Conservation (phyloP, 2,797 vertebrate species). For the Enoplosus armatus region DNA sequence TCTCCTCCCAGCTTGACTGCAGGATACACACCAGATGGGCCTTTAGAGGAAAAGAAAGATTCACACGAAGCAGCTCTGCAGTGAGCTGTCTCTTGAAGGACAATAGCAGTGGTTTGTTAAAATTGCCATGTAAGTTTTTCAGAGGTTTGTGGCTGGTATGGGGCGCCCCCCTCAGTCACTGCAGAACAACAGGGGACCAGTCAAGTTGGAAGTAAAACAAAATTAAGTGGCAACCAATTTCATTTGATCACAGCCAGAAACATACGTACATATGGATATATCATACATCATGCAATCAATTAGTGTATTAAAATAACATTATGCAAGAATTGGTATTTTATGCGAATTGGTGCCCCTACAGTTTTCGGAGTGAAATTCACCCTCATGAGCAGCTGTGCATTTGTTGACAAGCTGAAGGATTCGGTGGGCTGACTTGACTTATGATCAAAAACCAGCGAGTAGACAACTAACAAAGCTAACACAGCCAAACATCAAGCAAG, state of each 20-base stretch:
- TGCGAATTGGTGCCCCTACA: too few relatives aligned
- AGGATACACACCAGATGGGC: slow-evolving; percentile 77
- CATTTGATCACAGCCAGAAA: not conserved
- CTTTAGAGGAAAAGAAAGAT: slow-evolving; percentile 56
- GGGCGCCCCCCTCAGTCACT: not conserved
- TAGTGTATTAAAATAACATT: too few relatives aligned
- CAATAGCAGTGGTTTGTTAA: slow-evolving; percentile 18
- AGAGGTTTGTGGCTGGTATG: not conserved
- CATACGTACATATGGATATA: too few relatives aligned
- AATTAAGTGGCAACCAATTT: not conserved
- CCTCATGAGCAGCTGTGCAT: too few relatives aligned
- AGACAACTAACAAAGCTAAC: too few relatives aligned
- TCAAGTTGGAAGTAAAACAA: not conserved
- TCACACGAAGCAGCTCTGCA: slow-evolving; percentile 39
- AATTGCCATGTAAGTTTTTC: not conserved
- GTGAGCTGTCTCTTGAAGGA: slow-evolving; percentile 33
- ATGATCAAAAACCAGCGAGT: too few relatives aligned
- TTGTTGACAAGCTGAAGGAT: too few relatives aligned
- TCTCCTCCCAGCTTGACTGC: slow-evolving; percentile 76
- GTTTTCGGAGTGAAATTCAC: too few relatives aligned
- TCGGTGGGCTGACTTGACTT: too few relatives aligned
- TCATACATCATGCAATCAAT: too few relatives aligned
- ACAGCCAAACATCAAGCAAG: too few relatives aligned
- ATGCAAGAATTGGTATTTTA: too few relatives aligned
- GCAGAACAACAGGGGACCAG: not conserved